phyloP scores from a whole-genome alignment of 2,888 invertebrate genomes.

The Dynastes tityus region DNA sequence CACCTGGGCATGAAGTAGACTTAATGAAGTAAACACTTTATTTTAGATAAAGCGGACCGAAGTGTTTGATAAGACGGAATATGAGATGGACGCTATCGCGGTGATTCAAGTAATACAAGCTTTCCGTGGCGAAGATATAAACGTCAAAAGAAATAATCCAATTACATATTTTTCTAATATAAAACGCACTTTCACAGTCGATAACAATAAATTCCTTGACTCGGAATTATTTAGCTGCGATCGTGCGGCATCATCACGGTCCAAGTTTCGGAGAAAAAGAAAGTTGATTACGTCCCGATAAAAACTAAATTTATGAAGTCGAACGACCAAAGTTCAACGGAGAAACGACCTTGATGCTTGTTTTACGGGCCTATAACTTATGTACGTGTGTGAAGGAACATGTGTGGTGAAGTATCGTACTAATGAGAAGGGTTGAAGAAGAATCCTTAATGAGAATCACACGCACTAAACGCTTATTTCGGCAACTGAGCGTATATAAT shows the following conservation, averaged over 20 bases:
- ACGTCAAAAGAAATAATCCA: slow-evolving; percentile 16
- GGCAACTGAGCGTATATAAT: slow-evolving; percentile 40
- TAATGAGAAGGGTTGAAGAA: slow-evolving; percentile 38
- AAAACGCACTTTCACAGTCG: slow-evolving; percentile 35
- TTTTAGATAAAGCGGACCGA: slow-evolving; percentile 10
- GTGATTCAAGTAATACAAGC: slow-evolving; percentile 9
- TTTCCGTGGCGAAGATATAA: slow-evolving; percentile 14
- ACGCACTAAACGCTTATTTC: slow-evolving; percentile 13
- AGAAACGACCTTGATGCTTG: slow-evolving; percentile 16
- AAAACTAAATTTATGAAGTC: slow-evolving; percentile 40
- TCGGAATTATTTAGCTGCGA: slow-evolving; percentile 25
- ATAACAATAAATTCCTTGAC: slow-evolving; percentile 36
- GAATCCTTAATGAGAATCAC: slow-evolving; percentile 40
- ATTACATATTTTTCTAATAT: slow-evolving; percentile 37
- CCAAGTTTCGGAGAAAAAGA: slow-evolving; percentile 44
- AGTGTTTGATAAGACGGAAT: neutral
- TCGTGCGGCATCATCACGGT: slow-evolving; percentile 24
- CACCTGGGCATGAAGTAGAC: too few relatives aligned
- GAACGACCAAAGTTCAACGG: slow-evolving; percentile 17
- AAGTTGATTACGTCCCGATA: slow-evolving; percentile 39
- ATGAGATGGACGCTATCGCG: slow-evolving; percentile 6
- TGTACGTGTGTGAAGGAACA: slow-evolving; percentile 7
- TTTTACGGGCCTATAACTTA: neutral
- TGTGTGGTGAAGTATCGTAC: slow-evolving; percentile 33
- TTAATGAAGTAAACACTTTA: slow-evolving; percentile 11